phyloP scores from a whole-genome alignment of 2,888 invertebrate genomes.

The Abscondita cerata region DNA sequence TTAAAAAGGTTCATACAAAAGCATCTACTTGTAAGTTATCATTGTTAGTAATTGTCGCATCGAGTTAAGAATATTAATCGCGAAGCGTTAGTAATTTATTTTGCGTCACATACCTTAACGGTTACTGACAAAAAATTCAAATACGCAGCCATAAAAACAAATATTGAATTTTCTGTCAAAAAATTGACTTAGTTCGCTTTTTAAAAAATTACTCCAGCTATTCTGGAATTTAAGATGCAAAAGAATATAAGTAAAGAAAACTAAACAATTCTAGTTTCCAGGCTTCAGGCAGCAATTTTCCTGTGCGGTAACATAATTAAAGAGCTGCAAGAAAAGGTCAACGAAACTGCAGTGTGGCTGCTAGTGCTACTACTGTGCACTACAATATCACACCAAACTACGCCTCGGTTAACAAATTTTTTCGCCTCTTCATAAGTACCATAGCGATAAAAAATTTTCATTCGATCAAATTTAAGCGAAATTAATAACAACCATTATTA shows the following conservation, averaged over 20 bases:
- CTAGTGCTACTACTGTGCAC: slow-evolving; percentile 48
- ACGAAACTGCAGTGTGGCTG: slow-evolving; percentile 44
- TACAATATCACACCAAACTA: slow-evolving; percentile 57
- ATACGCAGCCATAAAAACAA: background rate
- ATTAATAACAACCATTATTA: too few species aligned
- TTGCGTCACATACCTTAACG: slow-evolving; percentile 28
- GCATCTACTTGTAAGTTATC: slow-evolving; percentile 14
- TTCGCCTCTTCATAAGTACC: background rate
- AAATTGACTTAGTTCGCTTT: slow-evolving; percentile 22
- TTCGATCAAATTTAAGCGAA: too few species aligned
- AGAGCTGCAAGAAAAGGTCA: slow-evolving; percentile 38
- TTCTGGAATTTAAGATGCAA: slow-evolving; percentile 27
- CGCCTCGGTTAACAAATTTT: slow-evolving; percentile 50
- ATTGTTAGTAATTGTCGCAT: background rate
- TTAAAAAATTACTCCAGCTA: slow-evolving; percentile 24
- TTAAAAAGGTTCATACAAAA: slow-evolving; percentile 18
- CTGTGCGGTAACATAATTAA: slow-evolving; percentile 34
- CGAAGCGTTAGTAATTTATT: slow-evolving; percentile 8
- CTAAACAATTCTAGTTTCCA: slow-evolving; percentile 31
- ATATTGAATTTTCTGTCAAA: slow-evolving; percentile 25
- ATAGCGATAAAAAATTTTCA: too few species aligned
- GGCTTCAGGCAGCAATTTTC: slow-evolving; percentile 36
- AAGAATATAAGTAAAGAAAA: slow-evolving; percentile 22
- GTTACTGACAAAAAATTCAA: slow-evolving; percentile 29
- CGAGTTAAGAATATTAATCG: background rate